phyloP scores from a whole-genome alignment of 2,797 vertebrate genomes.

The Psittacula derbiana region DNA sequence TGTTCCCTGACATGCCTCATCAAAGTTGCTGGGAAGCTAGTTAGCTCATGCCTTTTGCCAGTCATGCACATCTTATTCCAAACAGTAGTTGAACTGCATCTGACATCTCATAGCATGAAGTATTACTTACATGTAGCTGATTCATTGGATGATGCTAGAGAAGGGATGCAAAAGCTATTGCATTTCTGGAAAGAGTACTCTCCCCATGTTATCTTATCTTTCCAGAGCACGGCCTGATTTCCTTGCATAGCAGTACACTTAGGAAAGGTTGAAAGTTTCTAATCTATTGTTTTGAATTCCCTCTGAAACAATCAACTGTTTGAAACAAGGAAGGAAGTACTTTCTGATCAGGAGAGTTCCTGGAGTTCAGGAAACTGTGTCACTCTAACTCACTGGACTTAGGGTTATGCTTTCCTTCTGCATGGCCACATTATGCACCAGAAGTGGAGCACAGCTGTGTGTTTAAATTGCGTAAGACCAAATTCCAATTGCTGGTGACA shows the following conservation, averaged over 20 bases:
- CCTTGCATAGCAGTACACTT: conserved; percentile 39
- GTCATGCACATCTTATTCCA: not conserved
- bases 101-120: not conserved
- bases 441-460: not conserved
- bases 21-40: not conserved
- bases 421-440: conserved; percentile 13
- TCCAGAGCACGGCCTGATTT: conserved; percentile 29
- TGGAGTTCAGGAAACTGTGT: conserved; percentile 70
- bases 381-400: conserved; percentile 16
- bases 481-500: not conserved
- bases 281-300: conserved; percentile 55
- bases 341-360: conserved; percentile 73
- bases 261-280: conserved; percentile 35
- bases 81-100: not conserved
- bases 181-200: conserved; percentile 44
- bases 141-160: not conserved
- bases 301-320: conserved; percentile 68
- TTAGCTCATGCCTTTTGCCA: not conserved
- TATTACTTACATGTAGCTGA: not conserved
- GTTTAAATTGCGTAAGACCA: not conserved
- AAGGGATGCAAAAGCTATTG: not conserved
- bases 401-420: conserved; percentile 39
- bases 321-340: conserved; percentile 79
- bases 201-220: conserved; percentile 61
- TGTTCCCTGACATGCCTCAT: not conserved